phyloP scores from a whole-genome alignment of 2,888 invertebrate species.

The Ormyrus pomaceus region DNA sequence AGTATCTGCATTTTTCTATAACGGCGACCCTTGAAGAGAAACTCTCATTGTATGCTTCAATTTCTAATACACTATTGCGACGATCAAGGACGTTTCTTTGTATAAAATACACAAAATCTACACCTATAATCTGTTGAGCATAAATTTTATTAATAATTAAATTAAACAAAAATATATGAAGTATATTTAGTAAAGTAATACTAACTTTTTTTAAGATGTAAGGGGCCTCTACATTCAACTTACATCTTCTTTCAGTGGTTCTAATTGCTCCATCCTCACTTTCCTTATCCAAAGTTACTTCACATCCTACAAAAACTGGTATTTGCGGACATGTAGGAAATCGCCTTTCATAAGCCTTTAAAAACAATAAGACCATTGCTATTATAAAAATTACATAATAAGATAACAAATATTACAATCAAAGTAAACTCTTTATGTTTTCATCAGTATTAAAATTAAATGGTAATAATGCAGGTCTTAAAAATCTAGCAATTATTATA shows the following conservation, averaged over 20 bases:
- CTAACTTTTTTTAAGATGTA: slow-evolving; percentile 93
- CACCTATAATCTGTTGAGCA: slow-evolving; percentile 87
- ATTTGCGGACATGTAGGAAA: slow-evolving; percentile 96
- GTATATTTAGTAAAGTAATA: background rate
- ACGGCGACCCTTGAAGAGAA: slow-evolving; percentile 90
- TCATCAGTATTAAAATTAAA: background rate
- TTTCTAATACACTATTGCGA: slow-evolving; percentile 86
- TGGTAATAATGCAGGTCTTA: background rate
- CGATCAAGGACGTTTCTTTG: slow-evolving; percentile 93
- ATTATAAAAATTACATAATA: background rate
- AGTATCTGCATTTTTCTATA: slow-evolving; percentile 91
- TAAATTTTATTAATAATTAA: slow-evolving; percentile 3
- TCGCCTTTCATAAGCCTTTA: slow-evolving; percentile 93
- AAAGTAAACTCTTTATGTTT: background rate
- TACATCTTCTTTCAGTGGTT: slow-evolving; percentile 90
- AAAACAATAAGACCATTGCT: slow-evolving; percentile 37
- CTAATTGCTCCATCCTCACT: slow-evolving; percentile 87
- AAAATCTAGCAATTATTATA: background rate
- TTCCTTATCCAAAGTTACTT: slow-evolving; percentile 86
- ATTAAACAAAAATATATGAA: background rate
- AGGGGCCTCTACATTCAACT: slow-evolving; percentile 94
- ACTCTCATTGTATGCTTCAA: slow-evolving; percentile 95
- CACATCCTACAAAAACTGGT: slow-evolving; percentile 94
- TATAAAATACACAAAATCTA: slow-evolving; percentile 92
- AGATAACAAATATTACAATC: background rate